A percentile compares a stretch with the other conserved stretches of the same genome.
These are phyloP conservation scores for Grus americana DNA, from an alignment of 2,113 vertebrate genomes.

Conservation along the genomic window DNA sequence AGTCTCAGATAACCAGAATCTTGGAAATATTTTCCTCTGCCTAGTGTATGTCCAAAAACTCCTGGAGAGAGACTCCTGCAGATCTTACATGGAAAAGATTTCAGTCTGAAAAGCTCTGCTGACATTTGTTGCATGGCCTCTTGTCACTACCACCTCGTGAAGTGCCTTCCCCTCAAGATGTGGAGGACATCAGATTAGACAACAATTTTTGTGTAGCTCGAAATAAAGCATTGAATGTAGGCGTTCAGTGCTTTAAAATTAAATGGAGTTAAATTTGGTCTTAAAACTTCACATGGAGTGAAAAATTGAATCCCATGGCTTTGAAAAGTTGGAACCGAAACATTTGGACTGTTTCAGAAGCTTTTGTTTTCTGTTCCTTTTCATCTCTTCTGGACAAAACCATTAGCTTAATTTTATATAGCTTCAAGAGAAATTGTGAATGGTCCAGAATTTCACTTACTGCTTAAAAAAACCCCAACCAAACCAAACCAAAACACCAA, in stretches of 20 bases:
- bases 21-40: neutral
- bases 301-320: neutral
- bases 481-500: neutral
- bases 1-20: neutral
- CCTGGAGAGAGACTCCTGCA: neutral
- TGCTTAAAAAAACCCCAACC: neutral
- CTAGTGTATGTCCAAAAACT: neutral
- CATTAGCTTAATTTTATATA: neutral
- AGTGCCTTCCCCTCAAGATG: neutral
- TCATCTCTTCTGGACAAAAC: neutral
- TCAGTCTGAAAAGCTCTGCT: neutral
- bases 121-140: neutral
- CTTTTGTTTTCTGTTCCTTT: slow-evolving; percentile 17
- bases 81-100: neutral
- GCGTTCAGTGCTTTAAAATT: neutral
- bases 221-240: neutral
- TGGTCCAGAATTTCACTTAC: neutral
- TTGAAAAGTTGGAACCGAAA: neutral
- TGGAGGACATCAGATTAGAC: neutral
- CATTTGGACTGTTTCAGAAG: neutral
- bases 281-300: neutral
- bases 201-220: neutral
- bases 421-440: slow-evolving; percentile 1
- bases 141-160: neutral
- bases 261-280: neutral